These are phyloP conservation scores for Marcusenius ussheri DNA, from an alignment of 2,113 vertebrate species.

Conservation along the genomic window DNA sequence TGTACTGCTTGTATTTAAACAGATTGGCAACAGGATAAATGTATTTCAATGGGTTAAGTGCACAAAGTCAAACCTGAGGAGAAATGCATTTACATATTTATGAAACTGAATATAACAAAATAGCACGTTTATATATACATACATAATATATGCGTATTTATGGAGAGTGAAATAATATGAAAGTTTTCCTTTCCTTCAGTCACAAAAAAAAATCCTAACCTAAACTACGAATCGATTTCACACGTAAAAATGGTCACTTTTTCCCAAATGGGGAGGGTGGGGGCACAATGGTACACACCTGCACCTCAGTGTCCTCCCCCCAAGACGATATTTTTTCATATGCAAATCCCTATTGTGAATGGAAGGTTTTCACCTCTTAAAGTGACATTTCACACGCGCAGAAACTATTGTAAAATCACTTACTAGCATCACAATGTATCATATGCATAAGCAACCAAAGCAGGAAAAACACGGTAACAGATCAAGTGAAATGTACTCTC, in stretches of 20 bases:
- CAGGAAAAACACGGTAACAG: neutral
- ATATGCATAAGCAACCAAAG: neutral
- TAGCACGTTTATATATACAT: neutral
- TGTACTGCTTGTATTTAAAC: neutral
- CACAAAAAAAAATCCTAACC: neutral
- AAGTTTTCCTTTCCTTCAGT: neutral
- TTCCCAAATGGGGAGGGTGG: too few relatives aligned
- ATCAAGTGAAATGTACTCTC: neutral
- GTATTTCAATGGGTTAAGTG: neutral
- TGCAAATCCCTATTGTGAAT: neutral
- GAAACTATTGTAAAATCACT: neutral
- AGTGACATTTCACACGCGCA: neutral
- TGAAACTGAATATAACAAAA: neutral
- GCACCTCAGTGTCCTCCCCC: neutral
- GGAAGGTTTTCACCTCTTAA: neutral
- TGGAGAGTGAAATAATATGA: neutral
- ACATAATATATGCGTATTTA: neutral
- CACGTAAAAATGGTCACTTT: neutral
- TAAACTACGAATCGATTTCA: neutral
- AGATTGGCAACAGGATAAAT: neutral
- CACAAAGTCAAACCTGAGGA: neutral
- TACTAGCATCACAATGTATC: neutral
- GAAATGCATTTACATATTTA: neutral
- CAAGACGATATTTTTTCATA: neutral
- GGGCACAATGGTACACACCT: neutral